phyloP scores from a whole-genome alignment of 1,140 invertebrate genomes.

The Drosophila miranda region DNA sequence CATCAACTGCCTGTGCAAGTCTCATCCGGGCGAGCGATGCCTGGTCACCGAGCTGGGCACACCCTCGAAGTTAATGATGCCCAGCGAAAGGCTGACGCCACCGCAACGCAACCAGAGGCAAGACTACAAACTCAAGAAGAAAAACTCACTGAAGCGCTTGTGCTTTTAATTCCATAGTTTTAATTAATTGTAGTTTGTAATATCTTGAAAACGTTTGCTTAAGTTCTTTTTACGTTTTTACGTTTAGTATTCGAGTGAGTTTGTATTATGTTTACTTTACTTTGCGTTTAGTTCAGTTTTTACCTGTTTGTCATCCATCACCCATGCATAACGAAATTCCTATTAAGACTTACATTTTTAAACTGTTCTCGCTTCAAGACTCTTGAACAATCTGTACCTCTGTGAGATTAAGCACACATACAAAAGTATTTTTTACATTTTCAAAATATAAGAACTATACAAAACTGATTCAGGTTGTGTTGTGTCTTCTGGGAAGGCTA shows the following conservation, averaged over 20 bases:
- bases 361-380: conserved; percentile 24
- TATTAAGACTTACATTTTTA: conserved; percentile 24
- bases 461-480: conserved; percentile 1
- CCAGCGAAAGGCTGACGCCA: conserved; percentile 54
- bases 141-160: conserved; percentile 66
- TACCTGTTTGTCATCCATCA: conserved; percentile 17
- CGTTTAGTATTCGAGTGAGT: conserved; percentile 47
- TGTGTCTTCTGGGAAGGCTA: not conserved
- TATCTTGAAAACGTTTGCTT: conserved; percentile 8
- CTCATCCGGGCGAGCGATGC: conserved; percentile 65
- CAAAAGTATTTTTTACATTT: conserved; percentile 53
- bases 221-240: conserved; percentile 26
- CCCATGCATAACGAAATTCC: conserved; percentile 9
- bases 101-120: conserved; percentile 47
- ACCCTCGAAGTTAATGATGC: conserved; percentile 67
- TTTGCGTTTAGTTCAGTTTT: conserved; percentile 13
- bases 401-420: conserved; percentile 64
- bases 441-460: conserved; percentile 28
- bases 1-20: conserved; percentile 46
- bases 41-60: conserved; percentile 67
- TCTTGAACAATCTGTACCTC: conserved; percentile 51
- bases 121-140: conserved; percentile 58
- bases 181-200: conserved; percentile 15
- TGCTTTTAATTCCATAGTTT: conserved; percentile 56
- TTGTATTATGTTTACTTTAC: conserved; percentile 27